Base-by-base conservation (phyloP, 2,888 invertebrate species). In the Agonopterix heracliana region DNA sequence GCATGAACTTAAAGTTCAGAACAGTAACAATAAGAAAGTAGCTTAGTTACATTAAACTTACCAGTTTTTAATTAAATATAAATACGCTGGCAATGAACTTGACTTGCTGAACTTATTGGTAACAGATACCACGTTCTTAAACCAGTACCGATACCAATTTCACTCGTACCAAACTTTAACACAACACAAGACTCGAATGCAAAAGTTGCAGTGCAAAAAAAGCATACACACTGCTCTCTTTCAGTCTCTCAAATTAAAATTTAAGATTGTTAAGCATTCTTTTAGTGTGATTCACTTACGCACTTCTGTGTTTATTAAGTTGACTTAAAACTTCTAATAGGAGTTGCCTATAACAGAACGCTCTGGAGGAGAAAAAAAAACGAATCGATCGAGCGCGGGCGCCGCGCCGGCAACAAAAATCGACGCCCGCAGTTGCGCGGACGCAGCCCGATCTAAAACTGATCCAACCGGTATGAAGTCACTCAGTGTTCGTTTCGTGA, bases 401-500 rank as follows among this genome's bases (percentile, higher is more conserved):
- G 63, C 63, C 59, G 60, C 60, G 63, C 63, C 59, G 59, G 61
- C 58, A 59, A 58, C 57, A 58, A 59, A 51, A 49, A 53, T 52
- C 55, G 58, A 57, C 52, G 57, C 62, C 59, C 57, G 64, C 68
- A 66, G 61, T 65, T 65, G 77, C 81, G 84, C 83, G 66, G 62
- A 77, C 79, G 78, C 85, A 71, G 68, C 65, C 67, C 71, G 68
- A 68, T 71, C 75, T 78, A 76, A 80, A 84, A 87, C 86, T 86
- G 83, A 82, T 68, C 87, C 66, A 78, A 87, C 87, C 77, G 77
- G 85, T 83, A 60, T 78, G 83, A 83, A 84, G 82, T 72, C 60
- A 60, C 59, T 55, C 47, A 60, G 61, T 60, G 58, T 65, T 63
- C 64, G 68, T 60, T 60, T 69, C 77, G 71, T 71, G 72, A 71